A percentile compares a stretch with the other conserved stretches of the same genome.
Evolutionary conservation across 2,888 invertebrate species (phyloP).

Genomic region (Eupithecia insigniata): DNA sequence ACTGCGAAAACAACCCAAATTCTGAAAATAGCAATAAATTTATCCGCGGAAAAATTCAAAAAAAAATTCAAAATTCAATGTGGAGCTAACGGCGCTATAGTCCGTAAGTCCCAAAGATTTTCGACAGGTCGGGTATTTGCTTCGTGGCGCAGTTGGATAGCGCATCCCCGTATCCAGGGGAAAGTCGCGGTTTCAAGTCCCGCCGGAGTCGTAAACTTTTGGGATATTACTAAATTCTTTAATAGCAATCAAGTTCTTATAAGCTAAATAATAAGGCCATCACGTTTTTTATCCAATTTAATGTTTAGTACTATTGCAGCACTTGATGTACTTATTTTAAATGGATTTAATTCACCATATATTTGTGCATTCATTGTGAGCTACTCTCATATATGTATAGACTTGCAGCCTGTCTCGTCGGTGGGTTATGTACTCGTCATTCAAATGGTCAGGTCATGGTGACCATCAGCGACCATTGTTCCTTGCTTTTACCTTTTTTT

Average conservation of each 20-base stretch:
- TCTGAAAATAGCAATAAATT: background rate
- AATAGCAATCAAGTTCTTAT: background rate
- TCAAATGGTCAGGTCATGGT: constrained; percentile 35
- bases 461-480: constrained; percentile 60
- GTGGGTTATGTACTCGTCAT: constrained; percentile 5
- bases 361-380: background rate
- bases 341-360: background rate
- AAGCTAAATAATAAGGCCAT: background rate
- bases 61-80: too few species aligned
- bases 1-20: background rate
- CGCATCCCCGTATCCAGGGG: too few species aligned
- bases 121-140: too few species aligned
- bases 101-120: too few species aligned
- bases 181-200: too few species aligned
- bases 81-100: too few species aligned
- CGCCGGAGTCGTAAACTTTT: too few species aligned
- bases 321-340: background rate
- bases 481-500: constrained; percentile 45
- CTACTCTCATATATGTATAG: background rate
- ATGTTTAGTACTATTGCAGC: background rate
- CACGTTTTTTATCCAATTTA: background rate
- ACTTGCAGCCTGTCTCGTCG: background rate
- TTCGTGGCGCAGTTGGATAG: too few species aligned
- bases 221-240: too few species aligned
- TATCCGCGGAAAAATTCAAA: too few species aligned